Percentiles rank a stretch among this genome's conserved stretches.
Evolutionary conservation across 2,113 vertebrate genomes (phyloP).

Genomic region (Anguilla rostrata): DNA sequence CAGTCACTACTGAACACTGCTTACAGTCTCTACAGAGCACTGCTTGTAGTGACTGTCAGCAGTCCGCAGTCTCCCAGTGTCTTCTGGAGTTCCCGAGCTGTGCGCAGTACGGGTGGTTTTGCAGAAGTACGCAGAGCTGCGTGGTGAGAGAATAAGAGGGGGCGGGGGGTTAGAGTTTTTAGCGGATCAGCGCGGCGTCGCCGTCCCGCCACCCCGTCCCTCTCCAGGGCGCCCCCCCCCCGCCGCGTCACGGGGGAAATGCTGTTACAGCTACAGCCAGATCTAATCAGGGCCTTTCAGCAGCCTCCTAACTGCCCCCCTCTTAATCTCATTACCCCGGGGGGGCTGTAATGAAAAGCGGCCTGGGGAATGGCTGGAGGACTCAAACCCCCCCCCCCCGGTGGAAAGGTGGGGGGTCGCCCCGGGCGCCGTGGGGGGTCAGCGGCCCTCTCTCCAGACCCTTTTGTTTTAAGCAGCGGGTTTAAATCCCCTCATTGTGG

Average conservation of each 20-base stretch:
- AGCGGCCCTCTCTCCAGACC: slow-evolving; percentile 8
- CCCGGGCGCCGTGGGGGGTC: slow-evolving; percentile 7
- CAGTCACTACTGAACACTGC: too few relatives aligned
- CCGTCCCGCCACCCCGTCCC: slow-evolving; percentile 33
- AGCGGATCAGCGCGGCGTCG: slow-evolving; percentile 30
- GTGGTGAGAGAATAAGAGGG: slow-evolving; percentile 19
- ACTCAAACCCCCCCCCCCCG: background rate
- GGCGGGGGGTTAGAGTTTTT: slow-evolving; percentile 39
- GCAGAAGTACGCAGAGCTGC: slow-evolving; percentile 10
- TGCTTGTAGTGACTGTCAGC: too few relatives aligned
- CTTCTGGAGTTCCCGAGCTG: background rate
- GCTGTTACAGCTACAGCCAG: slow-evolving; percentile 9
- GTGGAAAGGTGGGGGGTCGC: slow-evolving; percentile 11
- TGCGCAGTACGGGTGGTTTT: slow-evolving; percentile 12
- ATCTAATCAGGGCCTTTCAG: slow-evolving; percentile 43
- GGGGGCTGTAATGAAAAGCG: slow-evolving; percentile 28
- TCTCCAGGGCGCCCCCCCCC: slow-evolving; percentile 25
- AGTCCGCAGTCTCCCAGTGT: background rate
- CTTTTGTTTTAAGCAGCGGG: slow-evolving; percentile 38
- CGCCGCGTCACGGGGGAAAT: slow-evolving; percentile 4
- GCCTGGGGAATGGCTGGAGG: slow-evolving; percentile 21
- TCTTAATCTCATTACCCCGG: slow-evolving; percentile 30
- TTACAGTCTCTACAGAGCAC: too few relatives aligned
- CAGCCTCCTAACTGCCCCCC: slow-evolving; percentile 37
- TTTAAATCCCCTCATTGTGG: slow-evolving; percentile 35